A percentile compares a stretch with the other conserved stretches of the same genome.
These are phyloP conservation scores for Amniataba percoides DNA, from an alignment of 2,797 vertebrate genomes.

Conservation along the genomic window DNA sequence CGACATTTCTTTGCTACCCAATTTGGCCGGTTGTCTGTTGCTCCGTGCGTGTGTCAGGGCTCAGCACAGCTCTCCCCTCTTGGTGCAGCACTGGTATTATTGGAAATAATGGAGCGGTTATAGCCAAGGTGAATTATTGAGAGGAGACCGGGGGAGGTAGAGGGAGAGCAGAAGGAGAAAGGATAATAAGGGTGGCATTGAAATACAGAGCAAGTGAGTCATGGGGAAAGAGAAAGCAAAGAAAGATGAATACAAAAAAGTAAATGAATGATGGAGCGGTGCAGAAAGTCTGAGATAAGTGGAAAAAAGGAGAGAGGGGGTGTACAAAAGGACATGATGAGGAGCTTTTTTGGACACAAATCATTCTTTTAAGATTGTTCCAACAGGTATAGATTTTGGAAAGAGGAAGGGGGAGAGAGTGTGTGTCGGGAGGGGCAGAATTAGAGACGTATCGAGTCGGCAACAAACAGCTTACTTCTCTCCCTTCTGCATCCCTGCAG, in stretches of 20 bases:
- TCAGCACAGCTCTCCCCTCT: constrained; percentile 32
- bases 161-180: constrained; percentile 10
- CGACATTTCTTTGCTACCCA: background rate
- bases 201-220: constrained; percentile 50
- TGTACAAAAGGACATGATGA: background rate
- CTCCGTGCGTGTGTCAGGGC: constrained; percentile 28
- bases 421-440: constrained; percentile 9
- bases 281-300: background rate
- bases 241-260: constrained; percentile 12
- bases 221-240: constrained; percentile 23
- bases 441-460: constrained; percentile 34
- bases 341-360: constrained; percentile 14
- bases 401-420: constrained; percentile 2
- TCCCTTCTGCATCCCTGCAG: constrained; percentile 35
- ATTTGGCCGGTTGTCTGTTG: constrained; percentile 24
- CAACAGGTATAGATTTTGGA: constrained; percentile 39
- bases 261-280: constrained; percentile 2
- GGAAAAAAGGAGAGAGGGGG: background rate
- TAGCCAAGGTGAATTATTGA: constrained; percentile 72
- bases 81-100: constrained; percentile 59
- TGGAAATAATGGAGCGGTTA: constrained; percentile 72
- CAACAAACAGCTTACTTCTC: constrained; percentile 46
- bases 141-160: constrained; percentile 33
- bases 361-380: constrained; percentile 25
- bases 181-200: constrained; percentile 33